These are phyloP conservation scores for Strigamia transsilvanica DNA, from an alignment of 2,888 invertebrate genomes.

Conservation along the genomic window DNA sequence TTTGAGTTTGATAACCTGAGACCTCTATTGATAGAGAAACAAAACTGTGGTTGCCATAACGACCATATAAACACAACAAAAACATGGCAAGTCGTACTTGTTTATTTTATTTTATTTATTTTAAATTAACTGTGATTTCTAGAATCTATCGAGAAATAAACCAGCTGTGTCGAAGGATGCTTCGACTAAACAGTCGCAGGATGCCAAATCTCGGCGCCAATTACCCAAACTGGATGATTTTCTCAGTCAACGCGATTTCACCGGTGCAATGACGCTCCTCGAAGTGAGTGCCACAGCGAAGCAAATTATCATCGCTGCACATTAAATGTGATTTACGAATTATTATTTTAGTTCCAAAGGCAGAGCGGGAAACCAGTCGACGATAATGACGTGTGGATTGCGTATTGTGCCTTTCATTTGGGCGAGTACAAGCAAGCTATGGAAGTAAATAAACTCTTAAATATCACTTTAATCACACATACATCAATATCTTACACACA, in stretches of 20 bases:
- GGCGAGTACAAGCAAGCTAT: conserved; percentile 89
- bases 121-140: neutral
- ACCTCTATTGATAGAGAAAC: no score
- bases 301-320: neutral
- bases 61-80: no score
- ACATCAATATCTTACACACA: no score
- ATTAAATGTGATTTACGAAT: neutral
- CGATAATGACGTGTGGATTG: conserved; percentile 83
- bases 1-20: no score
- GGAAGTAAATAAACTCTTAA: conserved; percentile 65
- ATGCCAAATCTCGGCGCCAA: conserved; percentile 61
- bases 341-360: neutral
- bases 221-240: conserved; percentile 86
- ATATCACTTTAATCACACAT: no score
- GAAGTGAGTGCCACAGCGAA: conserved; percentile 72
- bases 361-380: conserved; percentile 57
- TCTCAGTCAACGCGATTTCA: conserved; percentile 87
- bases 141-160: conserved; percentile 50
- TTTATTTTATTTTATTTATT: no score
- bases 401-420: conserved; percentile 94
- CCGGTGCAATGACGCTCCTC: conserved; percentile 89
- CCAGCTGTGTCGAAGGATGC: conserved; percentile 48
- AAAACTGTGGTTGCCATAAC: no score
- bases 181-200: neutral
- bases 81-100: no score